These are phyloP conservation scores for Ochropleura plecta DNA, from an alignment of 2,888 invertebrate species.

Conservation along the genomic window DNA sequence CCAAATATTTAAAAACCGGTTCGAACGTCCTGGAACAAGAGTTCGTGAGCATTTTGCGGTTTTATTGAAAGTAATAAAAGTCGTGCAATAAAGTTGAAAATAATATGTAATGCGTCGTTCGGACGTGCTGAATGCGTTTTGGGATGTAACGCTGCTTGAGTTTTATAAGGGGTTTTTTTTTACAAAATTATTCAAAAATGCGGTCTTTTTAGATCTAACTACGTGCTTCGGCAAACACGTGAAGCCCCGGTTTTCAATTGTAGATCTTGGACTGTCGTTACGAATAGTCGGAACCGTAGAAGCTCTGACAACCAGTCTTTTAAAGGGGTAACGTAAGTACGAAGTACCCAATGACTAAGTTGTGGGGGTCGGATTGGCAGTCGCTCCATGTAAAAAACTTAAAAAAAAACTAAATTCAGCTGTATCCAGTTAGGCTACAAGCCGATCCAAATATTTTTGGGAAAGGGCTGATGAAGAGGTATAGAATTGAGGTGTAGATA, in stretches of 20 bases:
- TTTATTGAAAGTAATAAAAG: conserved; percentile 52
- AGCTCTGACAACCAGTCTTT: too few species aligned
- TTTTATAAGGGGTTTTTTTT: background rate
- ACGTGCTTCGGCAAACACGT: background rate
- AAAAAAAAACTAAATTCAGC: too few species aligned
- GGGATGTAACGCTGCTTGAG: background rate
- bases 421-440: too few species aligned
- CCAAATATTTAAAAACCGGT: conserved; percentile 68
- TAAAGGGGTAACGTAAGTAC: too few species aligned
- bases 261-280: too few species aligned
- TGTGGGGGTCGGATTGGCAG: too few species aligned
- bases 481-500: too few species aligned
- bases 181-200: background rate
- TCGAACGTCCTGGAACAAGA: conserved; percentile 53
- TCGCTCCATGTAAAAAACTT: too few species aligned
- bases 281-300: too few species aligned
- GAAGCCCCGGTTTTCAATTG: background rate
- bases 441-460: too few species aligned
- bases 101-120: conserved; percentile 28
- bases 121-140: conserved; percentile 19
- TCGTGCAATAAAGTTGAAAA: conserved; percentile 40
- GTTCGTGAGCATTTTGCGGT: conserved; percentile 50
- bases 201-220: background rate
- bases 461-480: too few species aligned
- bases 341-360: too few species aligned